These are phyloP conservation scores for Meriones unguiculatus DNA, from an alignment of 2,113 vertebrate genomes.

Conservation along the genomic window DNA sequence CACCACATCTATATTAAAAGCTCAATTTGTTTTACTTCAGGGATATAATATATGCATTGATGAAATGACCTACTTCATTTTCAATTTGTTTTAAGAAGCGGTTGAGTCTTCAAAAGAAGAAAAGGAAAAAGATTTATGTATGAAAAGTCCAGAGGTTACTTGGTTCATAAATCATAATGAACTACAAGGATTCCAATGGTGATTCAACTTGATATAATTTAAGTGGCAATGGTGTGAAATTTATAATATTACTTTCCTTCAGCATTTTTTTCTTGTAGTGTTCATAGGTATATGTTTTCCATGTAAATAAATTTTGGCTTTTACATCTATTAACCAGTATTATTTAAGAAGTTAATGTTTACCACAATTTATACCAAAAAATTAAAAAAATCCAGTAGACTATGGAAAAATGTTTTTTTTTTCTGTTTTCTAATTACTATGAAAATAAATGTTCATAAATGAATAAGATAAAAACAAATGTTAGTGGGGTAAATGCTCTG, in stretches of 20 bases:
- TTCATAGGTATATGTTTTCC: background rate
- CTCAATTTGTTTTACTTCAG: slow-evolving; percentile 60
- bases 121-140: slow-evolving; percentile 44
- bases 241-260: background rate
- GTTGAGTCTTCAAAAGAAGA: slow-evolving; percentile 43
- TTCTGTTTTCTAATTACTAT: background rate
- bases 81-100: slow-evolving; percentile 54
- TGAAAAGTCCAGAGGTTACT: slow-evolving; percentile 15
- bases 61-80: slow-evolving; percentile 60
- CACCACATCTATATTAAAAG: slow-evolving; percentile 49
- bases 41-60: slow-evolving; percentile 40
- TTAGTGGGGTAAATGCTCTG: background rate
- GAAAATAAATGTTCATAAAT: background rate
- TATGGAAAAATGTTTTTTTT: background rate
- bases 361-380: background rate
- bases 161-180: slow-evolving; percentile 54
- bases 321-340: background rate
- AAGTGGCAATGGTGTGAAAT: background rate
- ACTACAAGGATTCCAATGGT: background rate
- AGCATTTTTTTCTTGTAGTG: slow-evolving; percentile 36
- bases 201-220: background rate
- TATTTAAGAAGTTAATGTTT: slow-evolving; percentile 34
- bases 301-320: slow-evolving; percentile 63
- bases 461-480: background rate
- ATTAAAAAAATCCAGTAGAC: background rate